Conservation (phyloP, 2,888 invertebrate genomes). For the Harpalus rubripes region DNA sequence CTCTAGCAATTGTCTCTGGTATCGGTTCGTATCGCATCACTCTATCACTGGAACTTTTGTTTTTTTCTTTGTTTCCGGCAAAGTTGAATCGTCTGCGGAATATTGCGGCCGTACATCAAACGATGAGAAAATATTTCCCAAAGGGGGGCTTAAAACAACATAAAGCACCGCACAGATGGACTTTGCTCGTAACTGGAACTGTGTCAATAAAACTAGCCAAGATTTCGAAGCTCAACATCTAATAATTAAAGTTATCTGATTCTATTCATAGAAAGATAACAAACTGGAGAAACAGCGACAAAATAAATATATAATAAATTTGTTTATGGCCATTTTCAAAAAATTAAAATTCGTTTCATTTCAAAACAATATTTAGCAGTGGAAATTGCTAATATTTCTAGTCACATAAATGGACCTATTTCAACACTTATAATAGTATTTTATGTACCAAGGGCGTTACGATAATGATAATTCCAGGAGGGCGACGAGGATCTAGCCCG, state of each 20-base stretch:
- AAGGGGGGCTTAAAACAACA: slow-evolving; percentile 42
- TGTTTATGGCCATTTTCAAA: no score
- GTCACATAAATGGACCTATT: no score
- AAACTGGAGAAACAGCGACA: neutral
- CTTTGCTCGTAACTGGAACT: neutral
- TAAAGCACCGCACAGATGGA: slow-evolving; percentile 31
- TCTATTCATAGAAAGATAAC: neutral
- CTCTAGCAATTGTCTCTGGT: slow-evolving; percentile 1
- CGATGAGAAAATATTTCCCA: slow-evolving; percentile 56
- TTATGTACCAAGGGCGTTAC: no score
- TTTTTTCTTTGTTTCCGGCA: slow-evolving; percentile 11
- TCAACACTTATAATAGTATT: no score
- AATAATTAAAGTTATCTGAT: neutral
- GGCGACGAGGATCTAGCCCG: no score
- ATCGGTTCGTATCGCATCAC: neutral
- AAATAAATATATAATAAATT: no score
- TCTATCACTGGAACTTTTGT: slow-evolving; percentile 17
- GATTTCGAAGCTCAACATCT: neutral
- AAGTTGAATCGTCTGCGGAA: slow-evolving; percentile 30
- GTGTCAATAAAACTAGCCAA: slow-evolving; percentile 14
- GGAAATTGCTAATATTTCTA: no score
- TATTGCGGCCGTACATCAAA: slow-evolving; percentile 48
- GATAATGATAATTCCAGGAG: no score
- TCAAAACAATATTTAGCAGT: no score
- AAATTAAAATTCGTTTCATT: no score